Base-by-base conservation (phyloP, 2,888 invertebrate genomes). In the Rhodophaea formosa region DNA sequence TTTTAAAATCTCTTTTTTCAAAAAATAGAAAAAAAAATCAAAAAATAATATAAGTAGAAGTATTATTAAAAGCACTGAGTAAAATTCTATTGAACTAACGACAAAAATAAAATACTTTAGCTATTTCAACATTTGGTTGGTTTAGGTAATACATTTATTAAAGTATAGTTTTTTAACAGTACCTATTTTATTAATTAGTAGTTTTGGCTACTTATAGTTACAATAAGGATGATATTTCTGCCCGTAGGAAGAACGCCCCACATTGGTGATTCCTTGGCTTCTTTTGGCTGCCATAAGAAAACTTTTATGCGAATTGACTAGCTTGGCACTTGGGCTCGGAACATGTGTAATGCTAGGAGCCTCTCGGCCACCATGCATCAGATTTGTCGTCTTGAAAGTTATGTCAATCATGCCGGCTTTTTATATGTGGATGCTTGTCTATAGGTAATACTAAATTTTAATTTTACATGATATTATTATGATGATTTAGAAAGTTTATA, bases 191-290 rank as follows among this genome's bases (percentile, higher is more conserved):
- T n/a, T n/a, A n/a, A n/a, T n/a, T n/a, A n/a, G n/a, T n/a, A n/a
- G 23, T 23, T 23, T 23, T 23, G 5, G 23, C 23, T 23, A 23
- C 23, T 23, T 23, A 2, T 23, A 23, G 3, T 23, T 23, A 5
- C 23, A 23, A 23, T 23, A 23, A 23, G 2, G 23, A 5, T 23
- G 23, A n/a, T 45, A 44, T 32, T 30, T 12, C 15, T 57, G 44
- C 58, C 8, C 59, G 8, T 59, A 93, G 93, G 92, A 92, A 69
- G 92, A 92, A 62, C 84, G 92, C 17, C 91, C 92, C 0, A 77
- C 80, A 0, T 68, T 93, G 45, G 82, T 92, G 5, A 70, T 93
- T 0, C 93, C 93, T 0, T 93, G 93, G 93, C 75, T 93, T 0
- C 69, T 90, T 12, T 70, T 93, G 53, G 88, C 92, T 15, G 88